Percentiles rank a stretch among this genome's conserved stretches.
These are phyloP conservation scores for Temnothorax longispinosus DNA, from an alignment of 1,140 invertebrate species.

Conservation along the genomic window DNA sequence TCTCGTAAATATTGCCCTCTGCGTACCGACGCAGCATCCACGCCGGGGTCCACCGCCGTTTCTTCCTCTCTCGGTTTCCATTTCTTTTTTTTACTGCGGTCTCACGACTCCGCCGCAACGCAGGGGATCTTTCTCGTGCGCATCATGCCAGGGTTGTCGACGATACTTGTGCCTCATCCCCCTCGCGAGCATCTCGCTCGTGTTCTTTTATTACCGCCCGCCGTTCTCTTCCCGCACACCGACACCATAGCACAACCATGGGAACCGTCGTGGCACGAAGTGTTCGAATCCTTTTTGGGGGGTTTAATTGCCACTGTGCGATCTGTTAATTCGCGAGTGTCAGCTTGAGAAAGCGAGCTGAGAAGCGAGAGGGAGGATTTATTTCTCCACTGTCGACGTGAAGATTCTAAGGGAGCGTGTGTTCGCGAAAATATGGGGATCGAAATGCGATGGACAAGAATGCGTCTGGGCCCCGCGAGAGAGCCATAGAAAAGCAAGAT, in stretches of 20 bases:
- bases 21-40: conserved; percentile 63
- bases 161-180: conserved; percentile 56
- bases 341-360: conserved; percentile 76
- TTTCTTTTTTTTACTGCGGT: conserved; percentile 68
- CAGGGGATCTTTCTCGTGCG: conserved; percentile 59
- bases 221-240: conserved; percentile 55
- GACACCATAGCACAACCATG: conserved; percentile 69
- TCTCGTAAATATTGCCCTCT: conserved; percentile 83
- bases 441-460: conserved; percentile 53
- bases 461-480: neutral
- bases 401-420: conserved; percentile 6
- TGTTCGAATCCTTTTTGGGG: conserved; percentile 65
- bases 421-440: conserved; percentile 37
- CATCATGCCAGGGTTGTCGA: conserved; percentile 68
- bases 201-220: conserved; percentile 58
- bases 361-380: conserved; percentile 64
- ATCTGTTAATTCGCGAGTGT: conserved; percentile 83
- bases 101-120: conserved; percentile 73
- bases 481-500: neutral
- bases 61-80: conserved; percentile 58
- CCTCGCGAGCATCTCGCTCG: conserved; percentile 4
- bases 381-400: conserved; percentile 21
- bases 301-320: conserved; percentile 82
- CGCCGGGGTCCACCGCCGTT: conserved; percentile 57
- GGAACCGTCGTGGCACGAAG: conserved; percentile 67